phyloP scores from a whole-genome alignment of 2,888 invertebrate genomes.

The Chirona hameri region DNA sequence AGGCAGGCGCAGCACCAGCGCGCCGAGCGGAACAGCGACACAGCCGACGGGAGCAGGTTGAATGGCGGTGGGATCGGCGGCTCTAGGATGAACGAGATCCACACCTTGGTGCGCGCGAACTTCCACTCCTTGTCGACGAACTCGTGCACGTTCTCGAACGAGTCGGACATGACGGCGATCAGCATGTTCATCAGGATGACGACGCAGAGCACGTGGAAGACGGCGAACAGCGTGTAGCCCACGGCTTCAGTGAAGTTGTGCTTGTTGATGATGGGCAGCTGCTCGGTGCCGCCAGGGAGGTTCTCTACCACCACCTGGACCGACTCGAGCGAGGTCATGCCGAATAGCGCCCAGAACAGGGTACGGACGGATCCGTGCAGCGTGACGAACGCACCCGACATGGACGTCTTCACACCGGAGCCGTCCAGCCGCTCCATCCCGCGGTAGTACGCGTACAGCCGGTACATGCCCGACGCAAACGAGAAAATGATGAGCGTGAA shows the following conservation, averaged over 20 bases:
- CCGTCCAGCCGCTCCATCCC: conserved; percentile 59
- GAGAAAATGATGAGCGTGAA: conserved; percentile 59
- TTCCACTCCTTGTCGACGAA: conserved; percentile 71
- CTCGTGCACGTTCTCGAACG: conserved; percentile 65
- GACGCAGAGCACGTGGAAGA: conserved; percentile 66
- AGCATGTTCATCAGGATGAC: conserved; percentile 70
- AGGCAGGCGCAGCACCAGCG: conserved; percentile 53
- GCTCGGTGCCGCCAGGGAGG: conserved; percentile 50
- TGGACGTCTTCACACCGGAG: conserved; percentile 57
- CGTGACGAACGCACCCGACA: conserved; percentile 58
- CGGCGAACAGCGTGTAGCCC: conserved; percentile 59
- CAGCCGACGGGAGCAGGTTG: conserved; percentile 62
- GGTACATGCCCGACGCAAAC: conserved; percentile 59
- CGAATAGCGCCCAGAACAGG: conserved; percentile 66
- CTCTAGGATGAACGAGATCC: conserved; percentile 67
- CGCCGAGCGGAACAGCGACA: conserved; percentile 47
- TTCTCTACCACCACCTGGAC: conserved; percentile 64
- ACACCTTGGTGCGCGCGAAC: conserved; percentile 68
- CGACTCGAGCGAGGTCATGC: conserved; percentile 62
- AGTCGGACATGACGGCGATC: conserved; percentile 70
- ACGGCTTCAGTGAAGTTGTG: conserved; percentile 62
- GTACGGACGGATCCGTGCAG: conserved; percentile 59
- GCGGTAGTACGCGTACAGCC: conserved; percentile 63
- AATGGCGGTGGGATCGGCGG: conserved; percentile 67
- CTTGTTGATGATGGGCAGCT: conserved; percentile 49